Evolutionary conservation across 2,888 invertebrate species (phyloP).

Genomic region (Eurytoma californica): DNA sequence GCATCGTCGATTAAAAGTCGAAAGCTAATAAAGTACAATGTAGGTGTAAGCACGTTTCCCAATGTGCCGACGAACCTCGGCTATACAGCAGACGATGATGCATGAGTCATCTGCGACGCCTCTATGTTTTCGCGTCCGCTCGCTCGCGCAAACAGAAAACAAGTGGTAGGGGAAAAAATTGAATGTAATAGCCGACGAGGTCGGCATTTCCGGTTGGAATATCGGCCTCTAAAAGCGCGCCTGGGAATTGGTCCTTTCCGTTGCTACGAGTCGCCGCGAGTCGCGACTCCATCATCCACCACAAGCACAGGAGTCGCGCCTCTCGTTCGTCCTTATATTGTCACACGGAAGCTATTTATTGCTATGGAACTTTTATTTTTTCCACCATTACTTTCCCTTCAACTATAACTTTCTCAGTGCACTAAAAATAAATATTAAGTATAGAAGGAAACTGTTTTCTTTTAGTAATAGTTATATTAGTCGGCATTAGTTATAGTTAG

Average conservation of each 20-base stretch:
- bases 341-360: no score
- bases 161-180: conserved; percentile 25
- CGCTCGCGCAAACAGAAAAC: neutral
- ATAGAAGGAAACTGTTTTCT: no score
- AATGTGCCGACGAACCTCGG: neutral
- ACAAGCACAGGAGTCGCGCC: neutral
- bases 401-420: no score
- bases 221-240: conserved; percentile 38
- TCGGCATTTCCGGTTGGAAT: conserved; percentile 51
- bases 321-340: no score
- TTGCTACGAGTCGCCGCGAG: neutral
- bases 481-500: no score
- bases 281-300: no score
- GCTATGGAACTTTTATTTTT: no score
- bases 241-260: conserved; percentile 22
- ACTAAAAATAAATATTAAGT: no score
- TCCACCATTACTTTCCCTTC: no score
- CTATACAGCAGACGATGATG: conserved; percentile 11
- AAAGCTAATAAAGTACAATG: no score
- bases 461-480: no score
- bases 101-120: conserved; percentile 33
- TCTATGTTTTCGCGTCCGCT: conserved; percentile 15
- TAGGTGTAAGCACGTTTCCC: conserved; percentile 11
- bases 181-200: conserved; percentile 52
- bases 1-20: neutral